These are phyloP conservation scores for Frieseomelitta varia DNA, from an alignment of 1,140 invertebrate species.

Conservation along the genomic window DNA sequence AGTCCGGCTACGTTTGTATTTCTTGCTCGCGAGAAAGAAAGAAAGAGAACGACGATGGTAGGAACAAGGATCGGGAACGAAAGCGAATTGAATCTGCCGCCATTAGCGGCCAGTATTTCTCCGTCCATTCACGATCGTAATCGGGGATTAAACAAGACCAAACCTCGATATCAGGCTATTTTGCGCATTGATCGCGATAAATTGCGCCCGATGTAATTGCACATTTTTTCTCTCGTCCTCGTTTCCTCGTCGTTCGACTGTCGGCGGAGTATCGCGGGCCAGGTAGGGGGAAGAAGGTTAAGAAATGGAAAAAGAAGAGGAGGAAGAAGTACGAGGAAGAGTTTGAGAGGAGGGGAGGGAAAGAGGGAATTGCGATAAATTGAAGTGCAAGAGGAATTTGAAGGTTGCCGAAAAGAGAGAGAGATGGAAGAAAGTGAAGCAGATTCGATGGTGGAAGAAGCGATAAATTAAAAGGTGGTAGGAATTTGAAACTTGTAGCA, in stretches of 20 bases:
- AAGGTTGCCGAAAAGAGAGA: not conserved
- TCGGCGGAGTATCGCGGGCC: not conserved
- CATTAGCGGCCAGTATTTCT: constrained; percentile 40
- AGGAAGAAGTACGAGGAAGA: constrained; percentile 2
- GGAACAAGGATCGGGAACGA: constrained; percentile 2
- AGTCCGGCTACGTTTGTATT: not conserved
- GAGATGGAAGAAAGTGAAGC: constrained; percentile 25
- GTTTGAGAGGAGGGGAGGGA: not conserved
- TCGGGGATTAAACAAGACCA: constrained; percentile 49
- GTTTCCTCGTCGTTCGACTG: not conserved
- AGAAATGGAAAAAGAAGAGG: not conserved
- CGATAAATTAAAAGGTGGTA: constrained; percentile 33
- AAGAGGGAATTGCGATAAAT: constrained; percentile 19
- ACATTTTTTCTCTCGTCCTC: not conserved
- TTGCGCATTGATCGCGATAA: constrained; percentile 58
- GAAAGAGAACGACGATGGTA: not conserved
- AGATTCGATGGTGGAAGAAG: constrained; percentile 29
- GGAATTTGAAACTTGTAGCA: constrained; percentile 14
- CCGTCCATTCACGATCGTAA: constrained; percentile 45
- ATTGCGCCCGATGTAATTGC: constrained; percentile 49
- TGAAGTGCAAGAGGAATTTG: constrained; percentile 32
- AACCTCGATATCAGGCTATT: constrained; percentile 43
- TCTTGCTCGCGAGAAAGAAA: not conserved
- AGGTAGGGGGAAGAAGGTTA: not conserved
- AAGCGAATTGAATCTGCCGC: constrained; percentile 45